Evolutionary conservation across 1,140 invertebrate species (phyloP).

Genomic region (Streblospio benedicti): DNA sequence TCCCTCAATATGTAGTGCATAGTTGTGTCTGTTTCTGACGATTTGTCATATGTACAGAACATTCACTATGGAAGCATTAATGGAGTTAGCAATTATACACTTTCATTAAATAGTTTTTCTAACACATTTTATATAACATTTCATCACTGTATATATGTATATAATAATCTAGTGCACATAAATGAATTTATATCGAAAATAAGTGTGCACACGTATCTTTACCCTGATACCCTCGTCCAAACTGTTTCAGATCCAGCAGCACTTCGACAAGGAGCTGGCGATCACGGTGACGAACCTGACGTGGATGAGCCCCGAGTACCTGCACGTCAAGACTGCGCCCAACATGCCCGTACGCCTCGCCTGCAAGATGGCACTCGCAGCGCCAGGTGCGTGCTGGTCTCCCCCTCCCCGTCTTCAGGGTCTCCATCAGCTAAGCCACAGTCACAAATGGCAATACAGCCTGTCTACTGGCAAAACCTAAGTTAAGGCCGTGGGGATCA

Average conservation of each 20-base stretch:
- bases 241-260: conserved; percentile 29
- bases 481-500: neutral
- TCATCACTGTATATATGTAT: no score
- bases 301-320: conserved; percentile 33
- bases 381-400: conserved; percentile 27
- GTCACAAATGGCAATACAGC: neutral
- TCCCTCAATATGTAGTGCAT: no score
- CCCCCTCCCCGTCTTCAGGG: neutral
- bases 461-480: neutral
- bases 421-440: neutral
- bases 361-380: conserved; percentile 39
- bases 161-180: no score
- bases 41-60: no score
- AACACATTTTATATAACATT: no score
- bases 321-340: conserved; percentile 39
- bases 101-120: no score
- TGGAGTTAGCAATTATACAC: no score
- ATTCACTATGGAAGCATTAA: no score
- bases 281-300: conserved; percentile 40
- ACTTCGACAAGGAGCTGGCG: conserved; percentile 34
- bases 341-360: conserved; percentile 34
- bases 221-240: no score
- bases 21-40: no score
- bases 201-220: no score
- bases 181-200: no score